A percentile compares a stretch with the other conserved stretches of the same genome.
These are phyloP conservation scores for Ochropacha duplaris DNA, from an alignment of 2,888 invertebrate genomes.

Conservation along the genomic window DNA sequence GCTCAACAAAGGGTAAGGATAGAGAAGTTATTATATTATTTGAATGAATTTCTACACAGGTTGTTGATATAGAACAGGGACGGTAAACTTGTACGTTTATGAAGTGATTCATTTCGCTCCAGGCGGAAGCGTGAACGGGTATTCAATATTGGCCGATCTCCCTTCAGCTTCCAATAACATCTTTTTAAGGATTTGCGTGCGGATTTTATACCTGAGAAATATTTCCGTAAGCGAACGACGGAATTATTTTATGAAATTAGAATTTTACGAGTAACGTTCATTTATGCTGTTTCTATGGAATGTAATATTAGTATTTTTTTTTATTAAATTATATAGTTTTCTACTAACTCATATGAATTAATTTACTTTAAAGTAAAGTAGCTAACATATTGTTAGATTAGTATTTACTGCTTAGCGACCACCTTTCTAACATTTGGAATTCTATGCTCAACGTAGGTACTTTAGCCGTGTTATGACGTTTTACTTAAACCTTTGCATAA, in stretches of 20 bases:
- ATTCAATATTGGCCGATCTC: slow-evolving; percentile 40
- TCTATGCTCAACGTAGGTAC: not conserved
- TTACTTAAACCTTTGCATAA: slow-evolving; percentile 27
- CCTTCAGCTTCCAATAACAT: slow-evolving; percentile 50
- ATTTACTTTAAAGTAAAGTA: too few species aligned
- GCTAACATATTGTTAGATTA: too few species aligned
- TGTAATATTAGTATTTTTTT: not conserved
- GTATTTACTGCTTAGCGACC: slow-evolving; percentile 1
- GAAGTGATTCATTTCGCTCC: slow-evolving; percentile 32
- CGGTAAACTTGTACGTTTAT: slow-evolving; percentile 25
- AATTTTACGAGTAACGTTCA: slow-evolving; percentile 18
- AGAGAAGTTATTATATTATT: not conserved
- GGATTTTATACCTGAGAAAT: slow-evolving; percentile 55
- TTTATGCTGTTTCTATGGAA: not conserved
- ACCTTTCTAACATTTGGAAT: slow-evolving; percentile 24
- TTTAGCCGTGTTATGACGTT: not conserved
- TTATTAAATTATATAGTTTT: too few species aligned
- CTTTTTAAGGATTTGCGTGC: slow-evolving; percentile 63
- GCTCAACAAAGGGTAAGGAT: not conserved
- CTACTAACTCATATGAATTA: not conserved
- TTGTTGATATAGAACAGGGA: not conserved
- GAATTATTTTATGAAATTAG: slow-evolving; percentile 42
- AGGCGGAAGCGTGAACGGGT: slow-evolving; percentile 32
- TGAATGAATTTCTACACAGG: not conserved
- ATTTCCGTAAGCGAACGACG: slow-evolving; percentile 49